phyloP scores from a whole-genome alignment of 2,113 vertebrate species.

The Turdus rufiventris region DNA sequence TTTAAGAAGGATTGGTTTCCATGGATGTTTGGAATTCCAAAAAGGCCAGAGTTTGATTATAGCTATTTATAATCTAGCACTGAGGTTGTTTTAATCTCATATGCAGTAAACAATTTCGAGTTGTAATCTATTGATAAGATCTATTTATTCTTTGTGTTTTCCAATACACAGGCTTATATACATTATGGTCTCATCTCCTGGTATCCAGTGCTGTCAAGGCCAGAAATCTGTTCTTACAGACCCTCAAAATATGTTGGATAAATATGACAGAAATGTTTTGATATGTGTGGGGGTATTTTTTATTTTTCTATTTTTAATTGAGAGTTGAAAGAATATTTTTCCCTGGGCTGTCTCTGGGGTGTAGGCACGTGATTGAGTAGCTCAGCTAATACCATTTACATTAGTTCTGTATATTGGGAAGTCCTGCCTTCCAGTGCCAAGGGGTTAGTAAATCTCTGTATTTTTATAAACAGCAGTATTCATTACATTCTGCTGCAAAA shows the following conservation, averaged over 20 bases:
- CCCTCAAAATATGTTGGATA: neutral
- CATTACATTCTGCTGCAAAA: slow-evolving; percentile 38
- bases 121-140: neutral
- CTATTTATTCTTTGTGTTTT: neutral
- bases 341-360: neutral
- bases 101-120: neutral
- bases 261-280: neutral
- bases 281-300: neutral
- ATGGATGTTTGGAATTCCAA: neutral
- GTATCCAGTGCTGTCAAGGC: neutral
- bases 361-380: slow-evolving; percentile 33
- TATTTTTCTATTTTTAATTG: neutral
- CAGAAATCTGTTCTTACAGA: neutral
- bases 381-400: slow-evolving; percentile 4
- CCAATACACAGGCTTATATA: neutral
- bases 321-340: neutral
- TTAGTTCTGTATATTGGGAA: slow-evolving; percentile 25
- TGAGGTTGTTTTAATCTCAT: neutral
- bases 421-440: slow-evolving; percentile 4
- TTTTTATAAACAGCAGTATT: slow-evolving; percentile 42
- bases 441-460: slow-evolving; percentile 35
- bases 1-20: neutral
- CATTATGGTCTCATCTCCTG: neutral
- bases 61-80: neutral
- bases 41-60: slow-evolving; percentile 20